Base-by-base conservation (phyloP, 1,140 invertebrate genomes). In the Drosophila elegans region DNA sequence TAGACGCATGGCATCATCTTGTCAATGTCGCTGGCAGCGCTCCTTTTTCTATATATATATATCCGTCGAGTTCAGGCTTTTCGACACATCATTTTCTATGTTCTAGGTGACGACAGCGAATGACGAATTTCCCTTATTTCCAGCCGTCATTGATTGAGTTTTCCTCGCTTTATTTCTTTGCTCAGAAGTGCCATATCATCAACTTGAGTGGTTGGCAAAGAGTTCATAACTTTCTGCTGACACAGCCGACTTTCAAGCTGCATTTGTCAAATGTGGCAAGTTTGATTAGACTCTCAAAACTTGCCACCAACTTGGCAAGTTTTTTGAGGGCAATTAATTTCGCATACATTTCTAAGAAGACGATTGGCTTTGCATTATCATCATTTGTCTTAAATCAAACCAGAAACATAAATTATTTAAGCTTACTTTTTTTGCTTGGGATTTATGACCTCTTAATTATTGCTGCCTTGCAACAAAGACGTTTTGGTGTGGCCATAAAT, bases 41-140 rank as follows among this genome's bases (percentile, higher is more conserved):
- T 44, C 64, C 4, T 76, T 63, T 61, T 75, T 80, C 36, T 41
- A 46, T 46, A 61, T 52, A 60, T 56, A 55, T 59, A n/a, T 45
- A 27, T 46, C 25, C 21, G 45, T 29, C n/a, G 45, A 48, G 64
- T 52, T 49, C 39, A 44, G 49, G 60, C 60, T 68, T 80, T 80
- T 85, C 80, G 81, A 84, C 80, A 85, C 80, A 84, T 84, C 66
- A 84, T 84, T 85, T 85, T 84, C 80, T 62, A 83, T 80, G 80
- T 76, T 76, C 53, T 57, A 83, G 80, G 80, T 79, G 64, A 51
- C 57, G 74, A 71, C 68, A 48, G 60, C 41, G 51, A 42, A 78
- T 78, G 53, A 72, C 56, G 59, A 85, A 80, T 85, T 85, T 80
- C 77, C 81, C 84, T 84, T 85, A 84, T 85, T 84, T 61, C 74